A percentile compares a stretch with the other conserved stretches of the same genome.
phyloP scores from a whole-genome alignment of 2,113 vertebrate genomes.

The Leucosticte australis region DNA sequence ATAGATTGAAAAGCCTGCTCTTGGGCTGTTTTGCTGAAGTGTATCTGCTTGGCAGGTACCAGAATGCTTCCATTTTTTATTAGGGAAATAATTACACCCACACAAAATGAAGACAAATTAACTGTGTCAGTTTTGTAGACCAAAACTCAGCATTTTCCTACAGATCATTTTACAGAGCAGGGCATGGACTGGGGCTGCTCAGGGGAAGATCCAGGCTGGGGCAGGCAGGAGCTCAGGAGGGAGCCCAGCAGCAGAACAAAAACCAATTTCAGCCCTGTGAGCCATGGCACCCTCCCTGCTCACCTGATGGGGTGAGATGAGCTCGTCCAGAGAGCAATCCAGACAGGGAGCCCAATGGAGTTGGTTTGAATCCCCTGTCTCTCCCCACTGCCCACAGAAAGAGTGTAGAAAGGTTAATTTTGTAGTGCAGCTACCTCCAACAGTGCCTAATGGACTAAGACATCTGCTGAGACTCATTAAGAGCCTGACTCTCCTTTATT shows the following conservation, averaged over 20 bases:
- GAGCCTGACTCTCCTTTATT: background rate
- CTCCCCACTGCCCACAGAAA: background rate
- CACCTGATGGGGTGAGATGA: background rate
- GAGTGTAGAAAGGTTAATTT: background rate
- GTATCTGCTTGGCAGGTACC: background rate
- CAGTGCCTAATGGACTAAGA: background rate
- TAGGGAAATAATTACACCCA: background rate
- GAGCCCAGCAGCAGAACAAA: background rate
- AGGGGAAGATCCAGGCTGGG: background rate
- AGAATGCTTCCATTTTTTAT: background rate
- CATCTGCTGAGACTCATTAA: background rate
- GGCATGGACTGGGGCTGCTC: fast-evolving
- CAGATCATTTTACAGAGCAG: background rate
- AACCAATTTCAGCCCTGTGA: background rate
- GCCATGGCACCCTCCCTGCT: fast-evolving
- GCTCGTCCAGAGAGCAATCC: background rate
- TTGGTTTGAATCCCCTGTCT: fast-evolving
- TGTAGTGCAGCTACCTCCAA: background rate
- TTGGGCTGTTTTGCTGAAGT: background rate
- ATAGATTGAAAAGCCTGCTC: background rate
- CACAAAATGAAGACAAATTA: background rate
- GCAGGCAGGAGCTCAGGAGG: background rate
- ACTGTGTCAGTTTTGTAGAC: background rate
- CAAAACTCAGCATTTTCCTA: background rate
- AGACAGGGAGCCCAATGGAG: background rate